Evolutionary conservation across 1,140 invertebrate species (phyloP).

Genomic region (Papilio dardanus): DNA sequence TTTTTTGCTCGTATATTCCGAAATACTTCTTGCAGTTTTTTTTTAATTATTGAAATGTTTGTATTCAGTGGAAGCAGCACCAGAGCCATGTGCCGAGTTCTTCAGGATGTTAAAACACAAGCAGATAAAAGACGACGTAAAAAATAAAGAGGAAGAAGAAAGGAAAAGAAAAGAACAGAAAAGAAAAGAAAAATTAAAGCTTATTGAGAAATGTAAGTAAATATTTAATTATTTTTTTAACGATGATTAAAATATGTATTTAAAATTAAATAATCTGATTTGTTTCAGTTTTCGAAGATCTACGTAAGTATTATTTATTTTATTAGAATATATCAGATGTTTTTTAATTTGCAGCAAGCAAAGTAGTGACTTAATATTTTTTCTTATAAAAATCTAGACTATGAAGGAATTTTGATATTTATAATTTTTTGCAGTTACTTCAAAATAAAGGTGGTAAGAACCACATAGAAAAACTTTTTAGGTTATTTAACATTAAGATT

Average conservation of each 20-base stretch:
- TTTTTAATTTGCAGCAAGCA: neutral
- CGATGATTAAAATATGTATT: neutral
- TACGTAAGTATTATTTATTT: slow-evolving; percentile 42
- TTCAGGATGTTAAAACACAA: slow-evolving; percentile 37
- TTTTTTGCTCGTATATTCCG: neutral
- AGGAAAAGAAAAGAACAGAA: slow-evolving; percentile 43
- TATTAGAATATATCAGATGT: neutral
- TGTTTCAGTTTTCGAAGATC: slow-evolving; percentile 50
- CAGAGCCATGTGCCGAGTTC: slow-evolving; percentile 46
- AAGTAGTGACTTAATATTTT: no score
- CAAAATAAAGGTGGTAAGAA: neutral
- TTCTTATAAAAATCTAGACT: no score
- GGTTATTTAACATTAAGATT: neutral
- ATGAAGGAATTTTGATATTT: neutral
- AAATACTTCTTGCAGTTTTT: neutral
- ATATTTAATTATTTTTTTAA: neutral
- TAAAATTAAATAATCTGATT: slow-evolving; percentile 25
- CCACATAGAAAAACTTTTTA: neutral
- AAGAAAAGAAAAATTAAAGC: slow-evolving; percentile 13
- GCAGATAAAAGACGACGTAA: slow-evolving; percentile 35
- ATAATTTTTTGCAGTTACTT: slow-evolving; percentile 15
- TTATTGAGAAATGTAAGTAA: slow-evolving; percentile 48
- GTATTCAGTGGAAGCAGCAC: slow-evolving; percentile 45
- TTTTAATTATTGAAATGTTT: slow-evolving; percentile 18
- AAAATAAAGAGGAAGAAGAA: slow-evolving; percentile 38